Conservation (phyloP, 2,113 vertebrate genomes). For the Tragelaphus scriptus region DNA sequence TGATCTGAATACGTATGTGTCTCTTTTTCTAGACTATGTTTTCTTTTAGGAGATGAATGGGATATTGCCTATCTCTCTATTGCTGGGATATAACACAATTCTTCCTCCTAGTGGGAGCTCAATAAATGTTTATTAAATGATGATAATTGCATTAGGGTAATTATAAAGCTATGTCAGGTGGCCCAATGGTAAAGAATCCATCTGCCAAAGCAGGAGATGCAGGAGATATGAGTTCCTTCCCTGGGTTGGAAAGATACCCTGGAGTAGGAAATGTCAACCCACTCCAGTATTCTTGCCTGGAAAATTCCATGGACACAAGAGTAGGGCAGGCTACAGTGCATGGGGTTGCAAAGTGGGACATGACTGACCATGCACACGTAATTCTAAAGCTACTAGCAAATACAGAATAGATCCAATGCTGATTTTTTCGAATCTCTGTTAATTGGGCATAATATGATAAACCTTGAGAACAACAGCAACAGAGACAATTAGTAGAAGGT, state of each 20-base stretch:
- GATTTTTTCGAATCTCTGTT: neutral
- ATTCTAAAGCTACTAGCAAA: neutral
- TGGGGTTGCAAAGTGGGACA: neutral
- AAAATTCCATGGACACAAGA: neutral
- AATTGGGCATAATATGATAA: neutral
- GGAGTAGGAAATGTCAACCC: neutral
- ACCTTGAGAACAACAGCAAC: neutral
- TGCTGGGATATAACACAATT: neutral
- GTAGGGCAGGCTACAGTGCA: neutral
- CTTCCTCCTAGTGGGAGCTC: neutral
- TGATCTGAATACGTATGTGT: neutral
- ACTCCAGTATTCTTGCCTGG: neutral
- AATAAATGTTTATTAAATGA: neutral
- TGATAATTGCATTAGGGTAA: neutral
- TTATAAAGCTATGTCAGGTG: neutral
- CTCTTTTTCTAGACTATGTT: neutral
- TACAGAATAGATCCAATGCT: neutral
- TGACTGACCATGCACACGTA: accelerated
- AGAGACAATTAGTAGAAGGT: neutral
- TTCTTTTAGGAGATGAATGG: neutral
- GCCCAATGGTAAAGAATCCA: neutral
- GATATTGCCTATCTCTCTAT: neutral
- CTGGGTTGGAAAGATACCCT: neutral
- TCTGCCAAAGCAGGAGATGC: neutral
- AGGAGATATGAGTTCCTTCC: neutral